phyloP scores from a whole-genome alignment of 1,140 invertebrate species.

The Calosoma granatense region DNA sequence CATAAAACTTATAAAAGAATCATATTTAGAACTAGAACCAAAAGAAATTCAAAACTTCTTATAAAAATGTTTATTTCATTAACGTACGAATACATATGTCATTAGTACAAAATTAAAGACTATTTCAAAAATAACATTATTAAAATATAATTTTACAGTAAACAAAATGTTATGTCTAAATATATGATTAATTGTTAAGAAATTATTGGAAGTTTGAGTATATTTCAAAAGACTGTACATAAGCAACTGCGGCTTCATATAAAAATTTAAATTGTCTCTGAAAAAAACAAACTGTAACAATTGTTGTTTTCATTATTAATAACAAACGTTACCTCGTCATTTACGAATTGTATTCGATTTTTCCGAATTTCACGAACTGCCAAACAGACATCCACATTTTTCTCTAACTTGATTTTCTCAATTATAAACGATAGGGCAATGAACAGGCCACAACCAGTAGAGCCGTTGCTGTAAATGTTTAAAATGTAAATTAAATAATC shows the following conservation, averaged over 20 bases:
- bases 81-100: too few species aligned
- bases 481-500: too few species aligned
- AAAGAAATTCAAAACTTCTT: too few species aligned
- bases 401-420: conserved; percentile 34
- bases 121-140: too few species aligned
- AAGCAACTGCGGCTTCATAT: conserved; percentile 26
- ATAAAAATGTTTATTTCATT: too few species aligned
- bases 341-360: conserved; percentile 29
- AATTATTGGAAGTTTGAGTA: conserved; percentile 27
- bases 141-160: not conserved
- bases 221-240: conserved; percentile 26
- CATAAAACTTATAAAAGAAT: too few species aligned
- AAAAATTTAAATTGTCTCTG: conserved; percentile 30
- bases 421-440: conserved; percentile 29
- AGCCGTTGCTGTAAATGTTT: conserved; percentile 32
- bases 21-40: too few species aligned
- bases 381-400: conserved; percentile 32
- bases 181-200: not conserved
- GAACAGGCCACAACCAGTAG: conserved; percentile 29
- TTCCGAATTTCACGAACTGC: conserved; percentile 28
- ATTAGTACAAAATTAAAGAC: too few species aligned
- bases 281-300: conserved; percentile 15
- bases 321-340: conserved; percentile 24
- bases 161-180: not conserved
- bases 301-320: too few species aligned